Conservation (phyloP, 1,140 invertebrate genomes). For the Lethrus apterus region DNA sequence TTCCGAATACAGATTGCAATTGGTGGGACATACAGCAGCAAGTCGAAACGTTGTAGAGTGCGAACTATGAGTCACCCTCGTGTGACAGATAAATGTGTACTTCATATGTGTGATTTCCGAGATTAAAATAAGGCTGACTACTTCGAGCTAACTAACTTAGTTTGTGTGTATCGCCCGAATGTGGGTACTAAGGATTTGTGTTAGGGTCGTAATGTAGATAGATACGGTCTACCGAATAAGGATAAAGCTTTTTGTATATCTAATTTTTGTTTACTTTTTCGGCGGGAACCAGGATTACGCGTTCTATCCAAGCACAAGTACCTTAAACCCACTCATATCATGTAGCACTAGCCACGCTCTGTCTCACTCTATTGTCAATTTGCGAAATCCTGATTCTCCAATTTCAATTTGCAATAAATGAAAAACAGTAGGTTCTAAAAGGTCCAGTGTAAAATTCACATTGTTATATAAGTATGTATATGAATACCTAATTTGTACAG, state of each 20-base stretch:
- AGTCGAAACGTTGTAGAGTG: constrained; percentile 36
- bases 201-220: constrained; percentile 13
- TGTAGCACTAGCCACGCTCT: not conserved
- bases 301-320: constrained; percentile 12
- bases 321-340: constrained; percentile 19
- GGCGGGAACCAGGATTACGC: constrained; percentile 14
- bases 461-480: constrained; percentile 40
- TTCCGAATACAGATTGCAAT: constrained; percentile 56
- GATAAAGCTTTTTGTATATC: constrained; percentile 19
- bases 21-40: constrained; percentile 26
- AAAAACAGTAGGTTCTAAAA: constrained; percentile 31
- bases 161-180: constrained; percentile 19
- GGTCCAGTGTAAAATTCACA: constrained; percentile 41
- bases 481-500: constrained; percentile 41
- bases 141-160: constrained; percentile 16
- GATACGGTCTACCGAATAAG: constrained; percentile 15
- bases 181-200: constrained; percentile 27
- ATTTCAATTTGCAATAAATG: constrained; percentile 21
- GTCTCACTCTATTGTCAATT: constrained; percentile 2
- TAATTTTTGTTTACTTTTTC: not conserved
- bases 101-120: constrained; percentile 11
- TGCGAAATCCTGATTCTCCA: constrained; percentile 16
- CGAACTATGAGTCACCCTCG: constrained; percentile 30
- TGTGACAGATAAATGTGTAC: not conserved
- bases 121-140: constrained; percentile 17